These are phyloP conservation scores for Agrochola macilenta DNA, from an alignment of 2,888 invertebrate genomes.

Conservation along the genomic window DNA sequence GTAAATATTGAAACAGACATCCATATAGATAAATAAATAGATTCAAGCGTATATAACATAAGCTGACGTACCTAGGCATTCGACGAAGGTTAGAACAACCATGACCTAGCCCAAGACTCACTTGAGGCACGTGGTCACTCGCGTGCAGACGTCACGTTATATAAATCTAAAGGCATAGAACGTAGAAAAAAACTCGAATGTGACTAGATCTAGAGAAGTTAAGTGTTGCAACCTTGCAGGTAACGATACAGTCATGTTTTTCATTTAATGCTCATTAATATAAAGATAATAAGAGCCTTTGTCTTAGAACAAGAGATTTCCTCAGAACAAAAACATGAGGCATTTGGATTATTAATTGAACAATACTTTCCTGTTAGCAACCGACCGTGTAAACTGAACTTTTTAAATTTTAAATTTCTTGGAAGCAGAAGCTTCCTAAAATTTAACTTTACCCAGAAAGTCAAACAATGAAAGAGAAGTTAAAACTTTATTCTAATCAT, in stretches of 20 bases:
- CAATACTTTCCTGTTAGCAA: neutral
- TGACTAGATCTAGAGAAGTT: constrained; percentile 1
- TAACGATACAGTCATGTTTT: neutral
- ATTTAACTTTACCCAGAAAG: neutral
- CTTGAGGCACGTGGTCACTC: constrained; percentile 13
- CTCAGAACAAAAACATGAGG: neutral
- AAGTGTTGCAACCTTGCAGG: neutral
- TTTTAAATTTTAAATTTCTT: too few relatives aligned
- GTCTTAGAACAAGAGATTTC: neutral
- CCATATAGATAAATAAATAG: neutral
- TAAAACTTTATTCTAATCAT: neutral
- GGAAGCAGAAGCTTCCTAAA: neutral
- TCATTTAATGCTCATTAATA: neutral
- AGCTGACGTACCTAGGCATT: neutral
- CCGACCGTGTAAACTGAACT: neutral
- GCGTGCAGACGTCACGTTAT: constrained; percentile 11
- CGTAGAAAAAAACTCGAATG: neutral
- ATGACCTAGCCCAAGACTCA: constrained; percentile 27
- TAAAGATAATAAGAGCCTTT: neutral
- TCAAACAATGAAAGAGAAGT: neutral
- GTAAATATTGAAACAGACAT: constrained; percentile 18
- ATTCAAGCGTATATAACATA: neutral
- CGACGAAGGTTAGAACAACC: constrained; percentile 19
- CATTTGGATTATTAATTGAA: neutral
- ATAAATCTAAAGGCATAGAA: neutral